Conservation (phyloP, 2,888 invertebrate genomes). For the Thereva nobilitata region DNA sequence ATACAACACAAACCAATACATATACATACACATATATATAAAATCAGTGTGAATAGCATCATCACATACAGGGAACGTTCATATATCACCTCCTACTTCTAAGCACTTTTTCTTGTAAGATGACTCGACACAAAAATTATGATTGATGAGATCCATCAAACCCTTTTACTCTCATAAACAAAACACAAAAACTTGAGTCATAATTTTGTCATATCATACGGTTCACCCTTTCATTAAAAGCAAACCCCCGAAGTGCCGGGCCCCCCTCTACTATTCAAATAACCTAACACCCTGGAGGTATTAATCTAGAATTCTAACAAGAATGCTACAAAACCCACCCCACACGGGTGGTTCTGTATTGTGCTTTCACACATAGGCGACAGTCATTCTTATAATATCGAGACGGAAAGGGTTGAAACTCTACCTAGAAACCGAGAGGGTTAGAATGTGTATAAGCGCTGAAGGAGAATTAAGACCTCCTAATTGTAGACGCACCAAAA, state of each 20-base stretch:
- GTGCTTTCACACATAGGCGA: background rate
- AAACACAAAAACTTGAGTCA: slow-evolving; percentile 15
- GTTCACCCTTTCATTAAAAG: slow-evolving; percentile 2
- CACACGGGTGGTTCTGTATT: background rate
- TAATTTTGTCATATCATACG: slow-evolving; percentile 13
- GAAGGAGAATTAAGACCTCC: slow-evolving; percentile 1
- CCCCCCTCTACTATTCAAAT: slow-evolving; percentile 23
- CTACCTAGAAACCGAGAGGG: slow-evolving; percentile 9
- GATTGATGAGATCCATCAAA: slow-evolving; percentile 33
- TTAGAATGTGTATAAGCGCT: slow-evolving; percentile 1
- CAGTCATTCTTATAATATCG: slow-evolving; percentile 2
- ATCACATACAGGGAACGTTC: too few species aligned
- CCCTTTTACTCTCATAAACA: slow-evolving; percentile 31
- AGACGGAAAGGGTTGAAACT: background rate
- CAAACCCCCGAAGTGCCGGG: background rate
- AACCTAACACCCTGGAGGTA: slow-evolving; percentile 14
- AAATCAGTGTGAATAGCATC: too few species aligned
- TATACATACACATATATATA: too few species aligned
- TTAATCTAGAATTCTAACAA: background rate
- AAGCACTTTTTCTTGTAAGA: slow-evolving; percentile 22
- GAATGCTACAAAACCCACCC: background rate
- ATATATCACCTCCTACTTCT: background rate
- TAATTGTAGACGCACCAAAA: slow-evolving; percentile 12
- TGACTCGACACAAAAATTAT: slow-evolving; percentile 28
- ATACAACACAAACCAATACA: too few species aligned